Conservation (phyloP, 1,140 invertebrate species). For the Saccostrea cuccullata region DNA sequence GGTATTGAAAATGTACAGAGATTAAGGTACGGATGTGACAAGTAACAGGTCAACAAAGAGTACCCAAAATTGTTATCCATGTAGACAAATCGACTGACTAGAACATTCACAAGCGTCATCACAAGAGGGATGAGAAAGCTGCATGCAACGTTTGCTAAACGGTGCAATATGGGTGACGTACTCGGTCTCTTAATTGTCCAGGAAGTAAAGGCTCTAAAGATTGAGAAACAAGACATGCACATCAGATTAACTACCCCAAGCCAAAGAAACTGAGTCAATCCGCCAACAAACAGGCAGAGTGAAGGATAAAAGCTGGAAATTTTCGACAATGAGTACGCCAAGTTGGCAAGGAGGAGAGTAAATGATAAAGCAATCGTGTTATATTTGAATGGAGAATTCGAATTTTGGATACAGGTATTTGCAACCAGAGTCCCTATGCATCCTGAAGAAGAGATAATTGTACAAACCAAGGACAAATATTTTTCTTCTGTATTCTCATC, state of each 20-base stretch:
- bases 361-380: background rate
- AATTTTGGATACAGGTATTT: background rate
- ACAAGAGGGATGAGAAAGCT: background rate
- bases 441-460: background rate
- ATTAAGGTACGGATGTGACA: background rate
- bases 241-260: background rate
- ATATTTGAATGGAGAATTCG: background rate
- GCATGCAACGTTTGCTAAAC: background rate
- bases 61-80: background rate
- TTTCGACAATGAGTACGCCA: background rate
- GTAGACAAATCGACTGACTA: background rate
- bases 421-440: background rate
- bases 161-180: background rate
- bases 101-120: background rate
- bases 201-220: background rate
- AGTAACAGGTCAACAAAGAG: background rate
- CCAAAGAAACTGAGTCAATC: background rate
- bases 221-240: slow-evolving; percentile 5
- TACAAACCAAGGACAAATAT: background rate
- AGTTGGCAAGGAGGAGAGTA: background rate
- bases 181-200: background rate
- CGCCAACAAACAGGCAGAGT: background rate
- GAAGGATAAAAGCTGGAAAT: background rate
- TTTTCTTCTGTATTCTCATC: background rate
- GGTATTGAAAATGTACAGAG: slow-evolving; percentile 11